Base-by-base conservation (phyloP, 2,797 vertebrate genomes). In the Lithobates sylvaticus region DNA sequence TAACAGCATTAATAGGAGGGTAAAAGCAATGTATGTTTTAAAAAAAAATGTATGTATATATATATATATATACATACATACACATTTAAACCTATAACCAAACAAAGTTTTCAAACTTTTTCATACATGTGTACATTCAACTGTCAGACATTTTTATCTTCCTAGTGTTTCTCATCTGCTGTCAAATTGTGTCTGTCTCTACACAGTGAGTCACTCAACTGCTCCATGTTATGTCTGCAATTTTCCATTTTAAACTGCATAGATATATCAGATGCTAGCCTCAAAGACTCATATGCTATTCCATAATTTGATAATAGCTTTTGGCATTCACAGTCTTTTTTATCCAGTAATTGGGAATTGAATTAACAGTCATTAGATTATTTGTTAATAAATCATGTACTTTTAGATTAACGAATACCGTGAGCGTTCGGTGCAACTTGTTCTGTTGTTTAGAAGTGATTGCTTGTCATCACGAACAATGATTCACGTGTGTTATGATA, bases 331-430 rank as follows among this genome's bases (percentile, higher is more conserved):
- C 23, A 78, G 75, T 32, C 39, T 72, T 78, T 77, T 78, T 68
- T 12, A 36, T 74, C 50, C 44, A 75, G 84, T 64, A 86, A 86
- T 86, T 86, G 84, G 47, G 69, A 81, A 86, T 86, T 54, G 21
- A 76, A 77, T 86, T 86, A 81, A 76, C 72, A 76, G 61, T 81
- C 47, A 81, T 81, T 86, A 10, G n/a, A 86, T 77, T 81, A 70
- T 76, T 69, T 76, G 47, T 76, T 81, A 76, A 76, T 80, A 80
- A 85, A 86, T 76, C 84, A 71, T 71, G 73, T 81, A 75, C 34
- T 44, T 86, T 61, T 44, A 76, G 78, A 81, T 75, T 29, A 61
- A 61, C 64, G 76, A 86, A 61, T 29, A 71, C 5, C 64, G 23
- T 61, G 21, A 69, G 67, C 15, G 76, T 50, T 67, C 27, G 12